Conservation (phyloP, 23 tunicate genomes). For the Ciona savignyi region DNA sequence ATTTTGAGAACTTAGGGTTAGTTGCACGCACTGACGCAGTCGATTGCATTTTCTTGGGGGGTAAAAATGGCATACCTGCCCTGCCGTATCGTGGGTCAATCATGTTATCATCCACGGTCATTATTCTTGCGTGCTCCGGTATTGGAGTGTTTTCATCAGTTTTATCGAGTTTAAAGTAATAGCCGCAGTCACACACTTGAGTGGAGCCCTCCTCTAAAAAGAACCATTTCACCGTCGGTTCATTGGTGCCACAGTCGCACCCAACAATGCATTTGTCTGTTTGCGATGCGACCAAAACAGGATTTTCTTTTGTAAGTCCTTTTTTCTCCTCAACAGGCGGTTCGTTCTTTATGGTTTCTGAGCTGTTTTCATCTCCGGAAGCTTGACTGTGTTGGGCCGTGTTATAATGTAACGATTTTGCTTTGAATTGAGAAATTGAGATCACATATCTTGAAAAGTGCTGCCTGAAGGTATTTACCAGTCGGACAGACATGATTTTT, state of each 20-base stretch:
- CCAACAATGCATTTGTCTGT: slow-evolving; percentile 81
- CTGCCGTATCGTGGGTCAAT: slow-evolving; percentile 28
- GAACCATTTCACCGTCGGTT: slow-evolving; percentile 79
- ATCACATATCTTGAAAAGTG: neutral
- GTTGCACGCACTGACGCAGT: too few relatives aligned
- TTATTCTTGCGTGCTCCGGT: slow-evolving; percentile 63
- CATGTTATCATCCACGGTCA: slow-evolving; percentile 52
- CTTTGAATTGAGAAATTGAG: neutral
- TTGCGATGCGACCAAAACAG: slow-evolving; percentile 65
- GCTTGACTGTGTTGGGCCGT: neutral
- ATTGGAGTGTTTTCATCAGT: slow-evolving; percentile 19
- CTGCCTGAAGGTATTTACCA: neutral
- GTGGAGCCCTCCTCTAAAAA: slow-evolving; percentile 78
- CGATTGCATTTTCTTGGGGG: slow-evolving; percentile 3
- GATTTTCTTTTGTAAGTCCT: slow-evolving; percentile 74
- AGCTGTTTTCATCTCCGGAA: neutral
- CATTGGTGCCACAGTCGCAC: slow-evolving; percentile 41
- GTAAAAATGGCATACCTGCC: slow-evolving; percentile 12
- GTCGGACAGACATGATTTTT: neutral
- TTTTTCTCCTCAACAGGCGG: neutral
- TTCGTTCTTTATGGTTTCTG: neutral
- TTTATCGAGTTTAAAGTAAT: slow-evolving; percentile 59
- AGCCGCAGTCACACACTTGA: slow-evolving; percentile 76
- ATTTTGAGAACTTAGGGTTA: too few relatives aligned
- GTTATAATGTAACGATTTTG: neutral